These are phyloP conservation scores for Coregonus sp. DNA, from an alignment of 2,797 vertebrate species.

Conservation along the genomic window DNA sequence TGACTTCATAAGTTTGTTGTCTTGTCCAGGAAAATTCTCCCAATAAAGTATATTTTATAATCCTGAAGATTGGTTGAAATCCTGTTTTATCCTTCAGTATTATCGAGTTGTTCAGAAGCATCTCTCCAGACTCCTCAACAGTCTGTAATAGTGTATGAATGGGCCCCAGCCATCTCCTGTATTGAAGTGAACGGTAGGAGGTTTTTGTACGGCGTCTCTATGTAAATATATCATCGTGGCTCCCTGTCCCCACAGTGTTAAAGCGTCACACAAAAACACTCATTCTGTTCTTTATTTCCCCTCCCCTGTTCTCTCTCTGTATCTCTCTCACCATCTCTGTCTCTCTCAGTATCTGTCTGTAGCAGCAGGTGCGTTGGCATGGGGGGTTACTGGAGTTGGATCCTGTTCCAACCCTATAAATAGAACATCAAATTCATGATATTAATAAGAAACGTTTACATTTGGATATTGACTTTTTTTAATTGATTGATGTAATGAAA, in stretches of 20 bases:
- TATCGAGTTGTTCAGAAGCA: background rate
- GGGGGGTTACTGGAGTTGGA: constrained; percentile 23
- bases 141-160: constrained; percentile 29
- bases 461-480: background rate
- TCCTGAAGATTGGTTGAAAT: background rate
- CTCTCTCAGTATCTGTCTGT: constrained; percentile 13
- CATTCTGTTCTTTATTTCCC: constrained; percentile 15
- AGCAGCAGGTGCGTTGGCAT: constrained; percentile 42
- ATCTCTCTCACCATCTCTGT: constrained; percentile 63
- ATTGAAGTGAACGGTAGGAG: constrained; percentile 48
- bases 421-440: background rate
- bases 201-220: constrained; percentile 87
- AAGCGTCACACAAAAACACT: constrained; percentile 84
- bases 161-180: constrained; percentile 23
- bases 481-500: background rate
- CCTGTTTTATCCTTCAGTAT: background rate
- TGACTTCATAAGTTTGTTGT: background rate
- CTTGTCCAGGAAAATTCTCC: background rate
- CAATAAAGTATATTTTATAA: background rate
- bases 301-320: constrained; percentile 45
- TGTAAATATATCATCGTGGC: constrained; percentile 83
- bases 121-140: background rate
- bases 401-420: background rate
- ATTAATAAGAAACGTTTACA: background rate
- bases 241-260: constrained; percentile 88